Base-by-base conservation (phyloP, 1,140 invertebrate genomes). In the Pollicipes pollicipes region DNA sequence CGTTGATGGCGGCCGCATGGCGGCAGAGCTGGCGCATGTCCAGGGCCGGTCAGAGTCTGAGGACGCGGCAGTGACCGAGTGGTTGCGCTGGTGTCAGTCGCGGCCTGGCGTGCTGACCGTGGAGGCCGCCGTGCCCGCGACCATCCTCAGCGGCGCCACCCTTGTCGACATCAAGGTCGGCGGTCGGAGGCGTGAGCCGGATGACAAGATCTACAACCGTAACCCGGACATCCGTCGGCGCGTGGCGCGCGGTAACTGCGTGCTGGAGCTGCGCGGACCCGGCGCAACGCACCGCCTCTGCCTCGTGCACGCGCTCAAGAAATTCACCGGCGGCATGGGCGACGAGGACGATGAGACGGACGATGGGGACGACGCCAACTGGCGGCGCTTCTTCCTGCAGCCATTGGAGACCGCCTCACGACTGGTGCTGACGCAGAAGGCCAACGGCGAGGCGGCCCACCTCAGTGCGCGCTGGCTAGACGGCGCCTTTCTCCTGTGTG, bases 391-490 rank as follows among this genome's bases (percentile, higher is more conserved):
- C 70, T 75, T 67, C 30, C 32, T 75, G 13, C 30, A 70, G 8
- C 31, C 64, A 26, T 70, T 68, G 3, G 69, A 70, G 28, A 37
- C 75, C 30, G 77, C 79, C 30, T 64, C 74, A 10, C 74, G 76
- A 69, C 75, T 83, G 4, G 75, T 83, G 31, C 76, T 76, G 69
- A 81, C 80, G 70, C 73, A 72, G 67, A 83, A 83, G 76, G 79
- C 80, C 17, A 83, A 83, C 79, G 82, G 82, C 63, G 82, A 83
- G 75, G 81, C 82, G 71, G 82, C 80, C 31, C 82, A 83, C 75
- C 74, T 83, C 8, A 81, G 80, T 73, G 81, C 77, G 73, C 71
- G 78, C 68, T 71, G 76, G 37, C 75, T 83, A 67, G 77, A 75
- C 71, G 78, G 77, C 68, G 70, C 79, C 67, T 76, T 75, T 70